Evolutionary conservation across 23 tunicate genomes (phyloP), one percentile per base, ranked within the genome.

Genomic region (Ascidia mentula): DNA sequence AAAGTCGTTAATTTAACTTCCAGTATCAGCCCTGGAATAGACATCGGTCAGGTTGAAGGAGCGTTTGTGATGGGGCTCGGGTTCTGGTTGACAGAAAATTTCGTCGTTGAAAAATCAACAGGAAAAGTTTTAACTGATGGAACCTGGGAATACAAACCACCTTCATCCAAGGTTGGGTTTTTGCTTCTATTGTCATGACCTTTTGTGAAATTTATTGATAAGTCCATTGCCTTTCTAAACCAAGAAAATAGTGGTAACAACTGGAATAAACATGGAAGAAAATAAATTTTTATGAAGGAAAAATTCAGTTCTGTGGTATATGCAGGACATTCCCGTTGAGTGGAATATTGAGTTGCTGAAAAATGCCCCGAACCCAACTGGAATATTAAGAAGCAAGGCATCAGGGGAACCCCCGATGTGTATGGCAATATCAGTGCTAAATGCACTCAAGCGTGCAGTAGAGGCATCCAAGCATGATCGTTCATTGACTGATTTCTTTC

Each of bases 21-120:
- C 79, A 89, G 94, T 38, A 31, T 89, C 24, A 89, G 85, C 60
- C 95, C 95, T 0, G 45, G 39, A 31, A 72, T 89, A 20, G 95
- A 89, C 77, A 84, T 89, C 34, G 95, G 95, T 20, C 95, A 89
- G 79, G 89, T 81, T 6, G 95, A 89, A 75, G 95, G 95, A 38
- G 95, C 89, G 0, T 89, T 89, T 45, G 77, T 89, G 0, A 84
- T 89, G 89, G 95, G 89, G 30, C 1, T 84, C 28, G 95, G 95
- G 12, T 84, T 79, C 31, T 89, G 82, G 89, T 59, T 80, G 45
- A 84, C 69, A 1, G 95, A 89, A 60, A 40, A 74, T 31, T 69
- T 84, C 33, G 74, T 74, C 18, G 73, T 40, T 60, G 89, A 89
- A 34, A 8, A 65, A 79, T 36, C 46, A 7, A 84, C 82, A 38